phyloP scores from a whole-genome alignment of 2,113 vertebrate genomes.

The Nibea albiflora region DNA sequence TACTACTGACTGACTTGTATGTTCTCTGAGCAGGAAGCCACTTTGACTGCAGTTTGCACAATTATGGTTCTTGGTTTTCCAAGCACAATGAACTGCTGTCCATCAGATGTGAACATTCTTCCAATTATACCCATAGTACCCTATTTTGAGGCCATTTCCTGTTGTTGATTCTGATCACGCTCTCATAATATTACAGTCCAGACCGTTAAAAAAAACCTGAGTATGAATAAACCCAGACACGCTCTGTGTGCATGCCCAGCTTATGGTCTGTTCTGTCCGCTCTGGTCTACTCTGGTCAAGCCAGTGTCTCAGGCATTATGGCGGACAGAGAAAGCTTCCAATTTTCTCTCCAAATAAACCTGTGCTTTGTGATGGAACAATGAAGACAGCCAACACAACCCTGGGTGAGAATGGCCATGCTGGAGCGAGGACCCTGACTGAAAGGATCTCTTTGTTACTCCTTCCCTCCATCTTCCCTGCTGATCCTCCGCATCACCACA shows the following conservation, averaged over 20 bases:
- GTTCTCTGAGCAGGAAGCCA: conserved; percentile 23
- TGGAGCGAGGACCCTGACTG: conserved; percentile 53
- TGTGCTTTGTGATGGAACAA: conserved; percentile 78
- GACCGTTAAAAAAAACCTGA: not conserved
- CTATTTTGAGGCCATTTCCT: conserved; percentile 10
- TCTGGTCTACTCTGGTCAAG: not conserved
- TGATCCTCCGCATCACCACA: conserved; percentile 54
- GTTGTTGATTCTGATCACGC: conserved; percentile 3
- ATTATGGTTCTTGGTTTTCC: conserved; percentile 33
- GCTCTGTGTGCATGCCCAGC: not conserved
- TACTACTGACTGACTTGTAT: conserved; percentile 1
- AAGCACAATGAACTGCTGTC: conserved; percentile 15
- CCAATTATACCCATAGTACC: conserved; percentile 33
- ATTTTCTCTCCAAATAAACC: conserved; percentile 68
- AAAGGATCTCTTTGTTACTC: conserved; percentile 77
- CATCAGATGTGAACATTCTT: conserved; percentile 44
- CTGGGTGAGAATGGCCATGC: conserved; percentile 47
- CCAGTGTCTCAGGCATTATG: conserved; percentile 11
- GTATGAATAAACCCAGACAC: conserved; percentile 24
- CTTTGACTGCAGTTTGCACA: conserved; percentile 15
- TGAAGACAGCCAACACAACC: conserved; percentile 74
- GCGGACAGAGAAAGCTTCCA: conserved; percentile 35
- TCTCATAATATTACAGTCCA: conserved; percentile 1
- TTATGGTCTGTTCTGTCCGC: not conserved
- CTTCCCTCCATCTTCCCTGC: conserved; percentile 40